Evolutionary conservation across 2,113 vertebrate genomes (phyloP).

Genomic region (Bungarus multicinctus): DNA sequence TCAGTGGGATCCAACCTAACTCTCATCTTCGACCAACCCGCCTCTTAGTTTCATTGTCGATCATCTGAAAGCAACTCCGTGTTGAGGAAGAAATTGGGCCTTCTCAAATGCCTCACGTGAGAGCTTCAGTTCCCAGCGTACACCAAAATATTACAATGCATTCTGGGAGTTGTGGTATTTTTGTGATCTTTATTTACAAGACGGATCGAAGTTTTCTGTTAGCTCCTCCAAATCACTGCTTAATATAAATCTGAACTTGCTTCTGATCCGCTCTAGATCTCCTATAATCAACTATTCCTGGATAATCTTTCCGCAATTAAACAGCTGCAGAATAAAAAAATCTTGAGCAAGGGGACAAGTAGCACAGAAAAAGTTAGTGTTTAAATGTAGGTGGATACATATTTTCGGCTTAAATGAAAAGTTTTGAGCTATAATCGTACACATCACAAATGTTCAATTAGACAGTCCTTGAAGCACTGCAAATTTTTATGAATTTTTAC

Average conservation of each 20-base stretch:
- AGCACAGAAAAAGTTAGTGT: neutral
- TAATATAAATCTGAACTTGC: neutral
- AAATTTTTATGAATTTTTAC: neutral
- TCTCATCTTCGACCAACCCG: too few relatives aligned
- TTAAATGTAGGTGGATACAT: neutral
- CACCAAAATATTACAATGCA: neutral
- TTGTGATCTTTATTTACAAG: too few relatives aligned
- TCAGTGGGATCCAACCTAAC: too few relatives aligned
- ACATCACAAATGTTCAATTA: neutral
- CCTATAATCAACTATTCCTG: neutral
- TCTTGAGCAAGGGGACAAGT: neutral
- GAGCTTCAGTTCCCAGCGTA: neutral
- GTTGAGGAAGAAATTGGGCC: neutral
- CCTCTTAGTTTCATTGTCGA: neutral
- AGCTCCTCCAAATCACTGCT: neutral
- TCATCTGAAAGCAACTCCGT: neutral
- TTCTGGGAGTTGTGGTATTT: constrained; percentile 3
- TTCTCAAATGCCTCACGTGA: neutral
- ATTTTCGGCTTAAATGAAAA: neutral
- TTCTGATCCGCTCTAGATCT: neutral
- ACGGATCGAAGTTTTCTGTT: neutral
- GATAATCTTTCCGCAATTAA: too few relatives aligned
- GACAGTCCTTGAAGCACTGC: neutral
- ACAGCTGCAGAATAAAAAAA: neutral
- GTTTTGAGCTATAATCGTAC: neutral